These are phyloP conservation scores for Teleopsis dalmanni DNA, from an alignment of 1,140 invertebrate species.

Conservation along the genomic window DNA sequence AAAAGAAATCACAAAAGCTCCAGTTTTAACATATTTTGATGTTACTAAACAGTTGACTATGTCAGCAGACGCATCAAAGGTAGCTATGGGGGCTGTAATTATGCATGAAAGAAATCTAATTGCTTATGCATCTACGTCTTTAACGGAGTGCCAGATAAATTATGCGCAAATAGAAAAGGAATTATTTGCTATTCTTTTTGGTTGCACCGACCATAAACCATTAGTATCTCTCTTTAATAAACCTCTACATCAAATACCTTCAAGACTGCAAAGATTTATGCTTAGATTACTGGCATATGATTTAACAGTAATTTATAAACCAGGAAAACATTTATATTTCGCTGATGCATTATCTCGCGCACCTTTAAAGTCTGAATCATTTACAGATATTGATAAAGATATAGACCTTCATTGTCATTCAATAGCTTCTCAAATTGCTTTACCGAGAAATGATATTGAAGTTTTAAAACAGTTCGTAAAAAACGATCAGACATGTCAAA, in stretches of 20 bases:
- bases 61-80: slow-evolving; percentile 33
- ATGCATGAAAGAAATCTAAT: slow-evolving; percentile 34
- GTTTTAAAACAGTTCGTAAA: too few relatives aligned
- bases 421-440: too few relatives aligned
- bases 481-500: too few relatives aligned
- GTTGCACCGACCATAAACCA: slow-evolving; percentile 45
- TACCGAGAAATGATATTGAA: too few relatives aligned
- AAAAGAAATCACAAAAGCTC: slow-evolving; percentile 19
- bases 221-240: too few relatives aligned
- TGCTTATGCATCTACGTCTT: slow-evolving; percentile 28
- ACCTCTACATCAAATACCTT: too few relatives aligned
- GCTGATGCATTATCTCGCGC: slow-evolving; percentile 35
- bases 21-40: slow-evolving; percentile 33
- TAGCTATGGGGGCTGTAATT: slow-evolving; percentile 31
- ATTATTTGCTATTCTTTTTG: slow-evolving; percentile 41
- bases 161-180: slow-evolving; percentile 48
- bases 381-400: slow-evolving; percentile 30
- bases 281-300: slow-evolving; percentile 40
- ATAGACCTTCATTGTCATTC: too few relatives aligned
- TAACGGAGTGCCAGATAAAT: slow-evolving; percentile 32
- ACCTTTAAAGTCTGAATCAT: not conserved
- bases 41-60: slow-evolving; percentile 23
- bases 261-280: slow-evolving; percentile 32
- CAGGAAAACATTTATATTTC: slow-evolving; percentile 44
- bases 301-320: slow-evolving; percentile 39